These are phyloP conservation scores for Echiichthys vipera DNA, from an alignment of 2,797 vertebrate species.

Conservation along the genomic window DNA sequence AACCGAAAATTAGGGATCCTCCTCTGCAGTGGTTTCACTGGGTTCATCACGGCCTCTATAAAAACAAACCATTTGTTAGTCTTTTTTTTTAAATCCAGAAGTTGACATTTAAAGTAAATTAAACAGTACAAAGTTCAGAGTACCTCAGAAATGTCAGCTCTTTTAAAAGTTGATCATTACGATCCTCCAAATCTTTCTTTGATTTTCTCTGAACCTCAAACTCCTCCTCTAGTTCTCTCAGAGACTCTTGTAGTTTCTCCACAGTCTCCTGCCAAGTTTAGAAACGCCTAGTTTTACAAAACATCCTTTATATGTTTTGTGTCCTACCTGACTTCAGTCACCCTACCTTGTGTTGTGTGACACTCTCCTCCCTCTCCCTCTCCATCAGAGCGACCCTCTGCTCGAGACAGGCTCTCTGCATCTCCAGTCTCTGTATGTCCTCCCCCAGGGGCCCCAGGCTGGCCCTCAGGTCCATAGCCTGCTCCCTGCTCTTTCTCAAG, in stretches of 20 bases:
- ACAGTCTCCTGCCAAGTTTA: conserved; percentile 83
- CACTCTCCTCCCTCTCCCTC: conserved; percentile 84
- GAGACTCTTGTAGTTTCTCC: conserved; percentile 85
- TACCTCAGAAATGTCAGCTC: conserved; percentile 90
- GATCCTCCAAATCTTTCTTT: conserved; percentile 85
- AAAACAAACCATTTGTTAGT: conserved; percentile 14
- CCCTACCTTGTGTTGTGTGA: conserved; percentile 81
- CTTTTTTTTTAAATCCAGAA: not conserved
- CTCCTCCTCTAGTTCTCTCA: conserved; percentile 85
- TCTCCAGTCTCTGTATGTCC: conserved; percentile 80
- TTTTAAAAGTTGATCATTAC: conserved; percentile 81
- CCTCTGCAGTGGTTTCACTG: conserved; percentile 37
- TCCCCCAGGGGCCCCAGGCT: conserved; percentile 85
- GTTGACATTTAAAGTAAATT: not conserved
- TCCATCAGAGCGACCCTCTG: conserved; percentile 86
- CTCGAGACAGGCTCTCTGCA: conserved; percentile 87
- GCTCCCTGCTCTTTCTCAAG: conserved; percentile 85
- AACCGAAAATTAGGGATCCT: conserved; percentile 22
- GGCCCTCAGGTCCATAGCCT: conserved; percentile 84
- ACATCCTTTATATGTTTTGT: not conserved
- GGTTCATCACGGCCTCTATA: conserved; percentile 60
- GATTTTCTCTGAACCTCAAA: conserved; percentile 87
- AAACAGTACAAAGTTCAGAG: not conserved
- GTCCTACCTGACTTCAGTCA: not conserved
- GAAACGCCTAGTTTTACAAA: not conserved